Evolutionary conservation across 2,888 invertebrate genomes (phyloP), one percentile per base, ranked within the genome.

Genomic region (Mythimna impura): DNA sequence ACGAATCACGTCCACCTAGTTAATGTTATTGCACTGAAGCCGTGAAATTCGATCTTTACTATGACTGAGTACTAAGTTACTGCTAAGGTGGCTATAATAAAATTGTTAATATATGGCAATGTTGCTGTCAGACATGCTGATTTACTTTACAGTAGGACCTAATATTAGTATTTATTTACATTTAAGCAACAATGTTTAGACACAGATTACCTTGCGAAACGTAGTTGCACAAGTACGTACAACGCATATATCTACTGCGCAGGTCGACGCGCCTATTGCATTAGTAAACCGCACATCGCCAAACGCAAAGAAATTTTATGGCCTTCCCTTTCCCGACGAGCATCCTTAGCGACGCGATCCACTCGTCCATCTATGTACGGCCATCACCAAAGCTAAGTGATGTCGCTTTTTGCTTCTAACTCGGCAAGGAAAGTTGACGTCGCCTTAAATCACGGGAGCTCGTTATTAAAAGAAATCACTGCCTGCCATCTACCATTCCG

Each of bases 401-500:
- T 74, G 74, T 77, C 22, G 83, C 75, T 94, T 95, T 94, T 95
- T 94, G 89, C 89, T 86, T 92, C 94, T 94, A 94, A 93, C 93
- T 93, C 88, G 71, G 91, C 91, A 95, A 93, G 95, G 95, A 94
- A 95, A 94, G 94, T 93, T 93, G 95, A 79, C 89, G 72, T 94
- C 73, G 87, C 94, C 95, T 92, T 95, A 94, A 91, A 89, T 89
- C 88, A 89, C 88, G 88, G 78, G 84, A 88, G 87, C 90, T 92
- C 90, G 90, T 92, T 92, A 92, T 90, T 90, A 92, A 92, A 95
- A 95, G 95, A 95, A 95, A 95, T 95, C 94, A 93, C 92, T 91
- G 94, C 90, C 89, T 89, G 83, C 89, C 90, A 90, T 87, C 88
- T 83, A 84, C 87, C 91, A 91, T 91, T 90, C 91, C 90, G 76